phyloP scores from a whole-genome alignment of 1,140 invertebrate species.

The Drosophila sproati region DNA sequence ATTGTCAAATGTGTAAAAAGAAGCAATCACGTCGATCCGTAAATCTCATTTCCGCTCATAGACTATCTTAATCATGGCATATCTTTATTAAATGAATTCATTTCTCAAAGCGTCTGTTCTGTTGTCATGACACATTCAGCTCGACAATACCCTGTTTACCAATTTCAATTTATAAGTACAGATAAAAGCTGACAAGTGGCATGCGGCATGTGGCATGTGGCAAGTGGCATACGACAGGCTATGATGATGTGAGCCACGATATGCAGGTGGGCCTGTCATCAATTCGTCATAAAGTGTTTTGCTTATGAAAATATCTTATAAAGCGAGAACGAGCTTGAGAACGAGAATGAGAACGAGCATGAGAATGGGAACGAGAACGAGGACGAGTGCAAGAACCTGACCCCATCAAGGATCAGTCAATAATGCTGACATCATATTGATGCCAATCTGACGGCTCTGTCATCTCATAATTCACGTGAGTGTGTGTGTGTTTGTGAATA shows the following conservation, averaged over 20 bases:
- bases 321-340: neutral
- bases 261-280: slow-evolving; percentile 10
- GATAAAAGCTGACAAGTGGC: slow-evolving; percentile 72
- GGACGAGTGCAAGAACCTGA: neutral
- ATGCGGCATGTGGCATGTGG: slow-evolving; percentile 49
- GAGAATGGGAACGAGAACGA: neutral
- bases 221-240: slow-evolving; percentile 41
- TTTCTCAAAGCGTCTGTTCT: neutral
- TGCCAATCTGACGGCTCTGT: slow-evolving; percentile 72
- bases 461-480: slow-evolving; percentile 46
- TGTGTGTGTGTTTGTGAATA: neutral
- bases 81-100: neutral
- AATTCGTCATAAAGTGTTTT: slow-evolving; percentile 60
- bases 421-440: slow-evolving; percentile 76
- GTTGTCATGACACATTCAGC: neutral
- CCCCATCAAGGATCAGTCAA: slow-evolving; percentile 71
- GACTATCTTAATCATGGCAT: too few species aligned
- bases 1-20: too few species aligned
- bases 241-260: slow-evolving; percentile 21
- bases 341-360: neutral
- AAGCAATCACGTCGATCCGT: too few species aligned
- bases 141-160: slow-evolving; percentile 1
- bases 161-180: slow-evolving; percentile 1
- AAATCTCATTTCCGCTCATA: too few species aligned
- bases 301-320: slow-evolving; percentile 62